Evolutionary conservation across 1,140 invertebrate genomes (phyloP).

Genomic region (Idris sp.): DNA sequence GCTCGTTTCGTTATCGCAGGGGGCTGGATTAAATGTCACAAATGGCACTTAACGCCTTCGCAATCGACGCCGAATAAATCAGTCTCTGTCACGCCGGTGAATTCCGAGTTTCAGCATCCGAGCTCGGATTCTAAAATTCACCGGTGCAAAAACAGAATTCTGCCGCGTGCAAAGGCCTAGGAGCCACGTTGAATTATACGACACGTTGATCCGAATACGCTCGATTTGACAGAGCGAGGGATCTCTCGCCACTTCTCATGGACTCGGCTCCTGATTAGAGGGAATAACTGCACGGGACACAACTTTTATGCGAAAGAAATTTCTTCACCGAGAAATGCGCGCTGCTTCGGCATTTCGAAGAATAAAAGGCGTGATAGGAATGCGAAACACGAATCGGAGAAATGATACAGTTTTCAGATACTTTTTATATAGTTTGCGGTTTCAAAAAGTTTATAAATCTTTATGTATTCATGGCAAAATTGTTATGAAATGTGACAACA

Average conservation of each 20-base stretch:
- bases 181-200: conserved; percentile 49
- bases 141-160: conserved; percentile 13
- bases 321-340: conserved; percentile 15
- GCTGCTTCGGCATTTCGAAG: conserved; percentile 13
- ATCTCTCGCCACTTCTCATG: conserved; percentile 19
- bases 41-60: conserved; percentile 54
- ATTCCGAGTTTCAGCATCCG: conserved; percentile 53
- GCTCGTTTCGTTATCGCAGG: conserved; percentile 12
- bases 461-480: background rate
- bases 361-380: conserved; percentile 31
- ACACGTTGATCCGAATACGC: conserved; percentile 33
- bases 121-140: conserved; percentile 41
- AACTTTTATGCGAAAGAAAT: conserved; percentile 42
- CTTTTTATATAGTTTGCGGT: conserved; percentile 2
- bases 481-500: background rate
- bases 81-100: conserved; percentile 29
- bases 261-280: conserved; percentile 42
- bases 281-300: conserved; percentile 33
- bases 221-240: conserved; percentile 34
- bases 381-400: conserved; percentile 12
- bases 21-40: conserved; percentile 50
- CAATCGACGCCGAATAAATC: conserved; percentile 63
- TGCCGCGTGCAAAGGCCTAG: conserved; percentile 6
- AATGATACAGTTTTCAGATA: conserved; percentile 30
- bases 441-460: background rate